Evolutionary conservation across 1,140 invertebrate genomes (phyloP).

Genomic region (Leptinotarsa lineolata): DNA sequence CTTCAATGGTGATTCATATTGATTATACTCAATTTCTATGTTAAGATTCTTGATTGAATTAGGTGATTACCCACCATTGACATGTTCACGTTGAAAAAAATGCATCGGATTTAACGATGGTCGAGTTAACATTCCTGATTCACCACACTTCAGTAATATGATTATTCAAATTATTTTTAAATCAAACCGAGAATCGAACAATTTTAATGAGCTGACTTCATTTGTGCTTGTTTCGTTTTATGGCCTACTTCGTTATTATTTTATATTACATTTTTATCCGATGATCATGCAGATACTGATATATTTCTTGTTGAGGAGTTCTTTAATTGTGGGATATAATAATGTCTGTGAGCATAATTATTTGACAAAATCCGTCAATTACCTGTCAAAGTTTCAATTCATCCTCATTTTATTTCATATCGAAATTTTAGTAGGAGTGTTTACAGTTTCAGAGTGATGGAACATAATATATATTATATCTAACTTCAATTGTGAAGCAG

Average conservation of each 20-base stretch:
- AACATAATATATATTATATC: no score
- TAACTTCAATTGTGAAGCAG: no score
- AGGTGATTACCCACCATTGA: slow-evolving; percentile 13
- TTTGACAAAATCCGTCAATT: no score
- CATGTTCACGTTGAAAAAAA: slow-evolving; percentile 17
- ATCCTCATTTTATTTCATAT: no score
- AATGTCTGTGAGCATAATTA: no score
- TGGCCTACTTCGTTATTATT: slow-evolving; percentile 6
- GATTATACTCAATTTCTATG: slow-evolving; percentile 18
- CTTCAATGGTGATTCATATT: not conserved
- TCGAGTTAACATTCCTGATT: slow-evolving; percentile 16
- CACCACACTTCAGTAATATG: slow-evolving; percentile 17
- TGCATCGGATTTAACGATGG: slow-evolving; percentile 9
- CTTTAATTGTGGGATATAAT: no score
- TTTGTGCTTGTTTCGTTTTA: not conserved
- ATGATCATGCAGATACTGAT: not conserved
- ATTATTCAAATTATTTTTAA: slow-evolving; percentile 18
- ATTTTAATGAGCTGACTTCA: slow-evolving; percentile 15
- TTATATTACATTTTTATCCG: not conserved
- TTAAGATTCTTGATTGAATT: slow-evolving; percentile 14
- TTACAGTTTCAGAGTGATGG: no score
- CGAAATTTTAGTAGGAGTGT: no score
- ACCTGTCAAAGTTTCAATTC: no score
- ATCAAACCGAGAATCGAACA: slow-evolving; percentile 18
- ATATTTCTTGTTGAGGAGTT: no score